phyloP scores from a whole-genome alignment of 1,140 invertebrate species.

The Dendroctonus valens region DNA sequence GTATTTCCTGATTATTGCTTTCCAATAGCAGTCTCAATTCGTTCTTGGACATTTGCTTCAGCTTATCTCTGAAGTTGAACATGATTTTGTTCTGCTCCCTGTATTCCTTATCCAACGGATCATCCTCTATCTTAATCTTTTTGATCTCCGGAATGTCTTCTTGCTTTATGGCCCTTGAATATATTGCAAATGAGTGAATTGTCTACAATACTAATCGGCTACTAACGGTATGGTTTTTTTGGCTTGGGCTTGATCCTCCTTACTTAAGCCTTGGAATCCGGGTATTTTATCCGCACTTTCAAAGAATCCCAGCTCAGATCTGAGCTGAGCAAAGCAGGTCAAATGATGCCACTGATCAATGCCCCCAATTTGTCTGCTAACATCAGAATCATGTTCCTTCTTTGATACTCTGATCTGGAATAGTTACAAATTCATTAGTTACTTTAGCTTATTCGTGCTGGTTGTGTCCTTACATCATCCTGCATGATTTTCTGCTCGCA shows the following conservation, averaged over 20 bases:
- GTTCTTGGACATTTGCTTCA: conserved; percentile 57
- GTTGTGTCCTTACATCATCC: conserved; percentile 55
- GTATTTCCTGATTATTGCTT: conserved; percentile 69
- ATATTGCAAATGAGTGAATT: conserved; percentile 13
- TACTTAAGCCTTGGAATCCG: conserved; percentile 69
- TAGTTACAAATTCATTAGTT: background rate
- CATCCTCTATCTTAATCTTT: conserved; percentile 65
- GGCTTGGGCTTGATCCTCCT: conserved; percentile 72
- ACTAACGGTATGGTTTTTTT: conserved; percentile 67
- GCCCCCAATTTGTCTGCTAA: conserved; percentile 76
- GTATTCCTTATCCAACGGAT: conserved; percentile 57
- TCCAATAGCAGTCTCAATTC: conserved; percentile 67
- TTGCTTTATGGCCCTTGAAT: conserved; percentile 56
- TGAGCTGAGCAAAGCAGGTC: conserved; percentile 84
- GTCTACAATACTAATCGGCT: conserved; percentile 1
- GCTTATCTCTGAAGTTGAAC: conserved; percentile 63
- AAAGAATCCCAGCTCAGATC: conserved; percentile 74
- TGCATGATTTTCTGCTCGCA: conserved; percentile 89
- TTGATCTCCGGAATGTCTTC: conserved; percentile 61
- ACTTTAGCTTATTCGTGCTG: background rate
- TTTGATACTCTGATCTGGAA: conserved; percentile 72
- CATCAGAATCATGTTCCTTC: conserved; percentile 81
- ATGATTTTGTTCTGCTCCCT: conserved; percentile 79
- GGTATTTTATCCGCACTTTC: conserved; percentile 68
- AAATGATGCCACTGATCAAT: conserved; percentile 87